Conservation (phyloP, 2,113 vertebrate genomes). For the Argyrosomus japonicus region DNA sequence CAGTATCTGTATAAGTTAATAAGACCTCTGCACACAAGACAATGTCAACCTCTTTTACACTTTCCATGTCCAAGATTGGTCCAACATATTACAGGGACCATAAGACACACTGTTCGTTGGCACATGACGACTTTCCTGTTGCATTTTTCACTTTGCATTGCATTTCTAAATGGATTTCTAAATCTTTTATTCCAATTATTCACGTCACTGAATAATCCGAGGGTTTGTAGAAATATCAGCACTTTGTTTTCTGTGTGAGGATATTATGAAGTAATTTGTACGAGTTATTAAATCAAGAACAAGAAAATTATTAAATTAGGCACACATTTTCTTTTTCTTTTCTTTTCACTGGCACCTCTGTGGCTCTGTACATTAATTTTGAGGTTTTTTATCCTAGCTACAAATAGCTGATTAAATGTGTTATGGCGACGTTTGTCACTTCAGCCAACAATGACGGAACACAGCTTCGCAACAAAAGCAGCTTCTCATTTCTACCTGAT, state of each 20-base stretch:
- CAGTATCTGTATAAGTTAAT: too few species aligned
- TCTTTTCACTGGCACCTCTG: too few species aligned
- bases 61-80: too few species aligned
- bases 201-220: background rate
- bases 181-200: background rate
- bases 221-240: too few species aligned
- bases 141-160: too few species aligned
- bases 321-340: background rate
- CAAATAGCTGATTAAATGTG: background rate
- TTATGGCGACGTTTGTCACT: background rate
- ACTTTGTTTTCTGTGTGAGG: background rate
- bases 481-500: background rate
- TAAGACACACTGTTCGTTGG: too few species aligned
- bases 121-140: too few species aligned
- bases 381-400: background rate
- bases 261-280: background rate
- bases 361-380: background rate
- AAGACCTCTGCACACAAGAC: too few species aligned
- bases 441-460: background rate
- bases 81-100: too few species aligned
- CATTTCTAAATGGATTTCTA: background rate
- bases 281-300: too few species aligned
- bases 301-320: background rate
- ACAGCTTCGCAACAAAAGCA: background rate
- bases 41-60: too few species aligned